phyloP scores from a whole-genome alignment of 2,888 invertebrate species.

The Andrena camellia region DNA sequence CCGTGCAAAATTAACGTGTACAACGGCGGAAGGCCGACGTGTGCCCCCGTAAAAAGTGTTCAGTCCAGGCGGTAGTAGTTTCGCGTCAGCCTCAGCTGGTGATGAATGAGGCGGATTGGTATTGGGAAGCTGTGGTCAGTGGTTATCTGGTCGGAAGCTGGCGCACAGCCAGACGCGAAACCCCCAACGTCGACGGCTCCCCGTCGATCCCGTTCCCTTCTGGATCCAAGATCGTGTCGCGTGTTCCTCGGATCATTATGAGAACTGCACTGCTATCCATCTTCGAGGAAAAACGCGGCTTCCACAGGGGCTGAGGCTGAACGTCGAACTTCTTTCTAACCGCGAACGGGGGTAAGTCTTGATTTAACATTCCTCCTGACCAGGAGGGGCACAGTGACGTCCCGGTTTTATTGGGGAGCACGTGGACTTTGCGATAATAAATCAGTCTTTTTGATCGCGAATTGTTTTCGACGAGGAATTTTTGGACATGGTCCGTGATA shows the following conservation, averaged over 20 bases:
- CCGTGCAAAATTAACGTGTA: not conserved
- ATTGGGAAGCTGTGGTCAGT: slow-evolving; percentile 60
- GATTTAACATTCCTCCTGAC: no score
- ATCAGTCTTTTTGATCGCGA: no score
- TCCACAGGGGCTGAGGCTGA: no score
- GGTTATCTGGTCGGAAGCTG: slow-evolving; percentile 62
- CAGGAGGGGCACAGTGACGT: no score
- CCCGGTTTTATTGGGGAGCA: no score
- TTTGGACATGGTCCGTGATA: no score
- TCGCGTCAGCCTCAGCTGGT: not conserved
- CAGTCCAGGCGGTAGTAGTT: not conserved
- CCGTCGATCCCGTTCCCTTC: slow-evolving; percentile 12
- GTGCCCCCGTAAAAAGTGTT: slow-evolving; percentile 1
- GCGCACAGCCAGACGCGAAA: slow-evolving; percentile 49
- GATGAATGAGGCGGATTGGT: slow-evolving; percentile 48
- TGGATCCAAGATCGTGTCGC: slow-evolving; percentile 13
- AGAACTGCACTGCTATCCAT: not conserved
- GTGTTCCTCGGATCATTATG: slow-evolving; percentile 10
- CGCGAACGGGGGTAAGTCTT: no score
- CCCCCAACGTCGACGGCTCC: slow-evolving; percentile 23
- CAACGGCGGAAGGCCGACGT: not conserved
- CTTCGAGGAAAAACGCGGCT: slow-evolving; percentile 1
- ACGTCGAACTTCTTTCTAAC: not conserved
- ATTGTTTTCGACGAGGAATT: no score
- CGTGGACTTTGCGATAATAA: no score